Conservation (phyloP, 2,113 vertebrate species). For the Oryzias celebensis region DNA sequence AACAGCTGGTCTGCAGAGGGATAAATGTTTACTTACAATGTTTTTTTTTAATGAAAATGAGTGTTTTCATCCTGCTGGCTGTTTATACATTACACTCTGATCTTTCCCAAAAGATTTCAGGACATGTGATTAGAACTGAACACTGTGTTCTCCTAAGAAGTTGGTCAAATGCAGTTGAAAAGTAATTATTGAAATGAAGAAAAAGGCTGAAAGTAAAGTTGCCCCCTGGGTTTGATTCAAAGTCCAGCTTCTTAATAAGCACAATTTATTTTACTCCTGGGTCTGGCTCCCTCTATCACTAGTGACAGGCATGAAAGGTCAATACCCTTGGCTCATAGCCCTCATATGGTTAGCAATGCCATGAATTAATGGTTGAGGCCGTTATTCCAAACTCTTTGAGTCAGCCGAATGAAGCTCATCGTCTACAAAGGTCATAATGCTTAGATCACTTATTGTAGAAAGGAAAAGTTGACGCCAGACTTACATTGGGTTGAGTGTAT, state of each 20-base stretch:
- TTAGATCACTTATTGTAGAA: conserved; percentile 69
- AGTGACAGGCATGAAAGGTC: conserved; percentile 78
- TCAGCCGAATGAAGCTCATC: conserved; percentile 68
- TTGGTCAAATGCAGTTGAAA: conserved; percentile 30
- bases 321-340: conserved; percentile 76
- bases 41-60: too few relatives aligned
- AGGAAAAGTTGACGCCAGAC: conserved; percentile 49
- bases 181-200: conserved; percentile 41
- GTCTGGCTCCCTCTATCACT: conserved; percentile 63
- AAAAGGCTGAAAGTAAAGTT: conserved; percentile 44
- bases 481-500: conserved; percentile 39
- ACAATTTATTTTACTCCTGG: conserved; percentile 61
- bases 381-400: conserved; percentile 71
- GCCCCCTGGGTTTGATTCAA: conserved; percentile 47
- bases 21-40: too few relatives aligned
- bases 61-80: conserved; percentile 50
- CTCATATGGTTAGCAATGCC: conserved; percentile 74
- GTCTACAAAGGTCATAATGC: conserved; percentile 72
- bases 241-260: conserved; percentile 61
- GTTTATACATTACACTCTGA: conserved; percentile 30
- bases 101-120: conserved; percentile 18
- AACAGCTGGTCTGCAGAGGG: too few relatives aligned
- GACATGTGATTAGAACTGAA: conserved; percentile 18
- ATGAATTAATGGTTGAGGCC: conserved; percentile 68
- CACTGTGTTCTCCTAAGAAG: conserved; percentile 24